Evolutionary conservation across 2,797 vertebrate species (phyloP).

Genomic region (Clarias fuscus): DNA sequence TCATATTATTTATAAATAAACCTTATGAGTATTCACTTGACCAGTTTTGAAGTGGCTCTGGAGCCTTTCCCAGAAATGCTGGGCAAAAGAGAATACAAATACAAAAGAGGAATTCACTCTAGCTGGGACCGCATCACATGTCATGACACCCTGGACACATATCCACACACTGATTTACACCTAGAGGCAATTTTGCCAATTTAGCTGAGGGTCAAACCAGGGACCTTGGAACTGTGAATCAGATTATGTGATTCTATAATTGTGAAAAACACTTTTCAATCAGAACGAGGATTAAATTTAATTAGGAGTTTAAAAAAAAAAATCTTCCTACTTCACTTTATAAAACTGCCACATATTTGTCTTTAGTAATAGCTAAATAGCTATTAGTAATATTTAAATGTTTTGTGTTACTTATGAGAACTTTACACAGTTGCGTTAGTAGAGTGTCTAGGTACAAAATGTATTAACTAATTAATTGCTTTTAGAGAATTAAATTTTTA

Average conservation of each 20-base stretch:
- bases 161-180: not conserved
- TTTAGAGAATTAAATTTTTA: not conserved
- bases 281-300: not conserved
- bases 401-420: not conserved
- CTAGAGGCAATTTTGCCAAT: not conserved
- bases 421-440: not conserved
- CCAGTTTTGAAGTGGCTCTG: not conserved
- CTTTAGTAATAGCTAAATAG: not conserved
- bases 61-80: not conserved
- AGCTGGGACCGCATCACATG: not conserved
- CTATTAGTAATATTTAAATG: not conserved
- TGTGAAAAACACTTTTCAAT: not conserved
- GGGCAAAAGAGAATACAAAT: not conserved
- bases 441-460: not conserved
- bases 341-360: not conserved
- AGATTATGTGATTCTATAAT: not conserved
- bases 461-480: not conserved
- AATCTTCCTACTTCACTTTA: not conserved
- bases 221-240: not conserved
- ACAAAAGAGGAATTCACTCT: too few species aligned
- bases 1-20: not conserved
- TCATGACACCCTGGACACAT: not conserved
- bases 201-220: not conserved
- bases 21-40: not conserved
- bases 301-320: too few species aligned